Percentiles rank a stretch among this genome's conserved stretches.
These are phyloP conservation scores for Pocota personata DNA, from an alignment of 2,888 invertebrate species.

Conservation along the genomic window DNA sequence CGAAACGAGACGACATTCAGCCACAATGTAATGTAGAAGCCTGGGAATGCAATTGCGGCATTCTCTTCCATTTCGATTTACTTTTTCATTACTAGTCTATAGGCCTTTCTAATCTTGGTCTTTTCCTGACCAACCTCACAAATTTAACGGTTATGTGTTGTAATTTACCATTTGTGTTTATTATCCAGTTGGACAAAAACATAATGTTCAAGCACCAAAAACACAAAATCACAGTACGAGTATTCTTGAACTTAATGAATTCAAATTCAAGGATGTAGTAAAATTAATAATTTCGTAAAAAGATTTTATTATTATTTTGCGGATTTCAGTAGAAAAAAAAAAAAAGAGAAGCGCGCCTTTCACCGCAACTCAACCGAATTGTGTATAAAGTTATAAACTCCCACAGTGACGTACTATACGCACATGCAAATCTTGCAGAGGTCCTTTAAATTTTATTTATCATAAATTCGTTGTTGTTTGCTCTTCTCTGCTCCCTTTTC, in stretches of 20 bases:
- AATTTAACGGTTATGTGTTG: background rate
- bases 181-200: background rate
- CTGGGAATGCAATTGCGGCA: too few relatives aligned
- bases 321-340: background rate
- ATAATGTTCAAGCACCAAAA: background rate
- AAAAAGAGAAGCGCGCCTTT: background rate
- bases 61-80: too few relatives aligned
- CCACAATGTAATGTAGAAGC: too few relatives aligned
- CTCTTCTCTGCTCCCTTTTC: background rate
- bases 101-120: background rate
- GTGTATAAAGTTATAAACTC: conserved; percentile 13
- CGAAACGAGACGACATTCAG: too few relatives aligned
- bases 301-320: conserved; percentile 32
- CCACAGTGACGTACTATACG: background rate
- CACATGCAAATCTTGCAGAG: conserved; percentile 30
- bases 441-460: conserved; percentile 47
- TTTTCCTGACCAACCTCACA: background rate
- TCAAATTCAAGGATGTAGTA: conserved; percentile 10
- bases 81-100: too few relatives aligned
- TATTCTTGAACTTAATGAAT: conserved; percentile 9
- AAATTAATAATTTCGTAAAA: conserved; percentile 17
- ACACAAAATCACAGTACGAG: background rate
- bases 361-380: background rate
- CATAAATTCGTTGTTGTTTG: conserved; percentile 31
- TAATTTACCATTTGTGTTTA: background rate